Percentiles rank a stretch among this genome's conserved stretches.
These are phyloP conservation scores for Notoglanidium macrostoma DNA, from an alignment of 2,797 vertebrate species.

Conservation along the genomic window DNA sequence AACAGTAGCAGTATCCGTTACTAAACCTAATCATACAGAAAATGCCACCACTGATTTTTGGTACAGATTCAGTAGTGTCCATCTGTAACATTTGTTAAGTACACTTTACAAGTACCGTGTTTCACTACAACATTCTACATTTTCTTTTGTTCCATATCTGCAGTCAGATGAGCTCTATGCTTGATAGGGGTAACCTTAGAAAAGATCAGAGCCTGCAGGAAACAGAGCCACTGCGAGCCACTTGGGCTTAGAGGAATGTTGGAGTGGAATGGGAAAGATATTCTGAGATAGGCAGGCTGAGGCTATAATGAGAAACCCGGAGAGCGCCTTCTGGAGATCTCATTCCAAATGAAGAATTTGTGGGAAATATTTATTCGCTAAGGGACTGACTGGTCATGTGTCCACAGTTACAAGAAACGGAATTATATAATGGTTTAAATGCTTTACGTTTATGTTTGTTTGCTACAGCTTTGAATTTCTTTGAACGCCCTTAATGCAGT, in stretches of 20 bases:
- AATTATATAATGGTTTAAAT: slow-evolving; percentile 12
- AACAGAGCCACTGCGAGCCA: slow-evolving; percentile 21
- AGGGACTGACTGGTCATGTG: background rate
- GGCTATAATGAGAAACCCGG: slow-evolving; percentile 24
- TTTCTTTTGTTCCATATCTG: slow-evolving; percentile 18
- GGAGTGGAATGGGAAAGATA: slow-evolving; percentile 36
- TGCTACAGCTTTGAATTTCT: background rate
- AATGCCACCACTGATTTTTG: slow-evolving; percentile 1
- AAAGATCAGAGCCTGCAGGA: slow-evolving; percentile 5
- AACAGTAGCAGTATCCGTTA: background rate
- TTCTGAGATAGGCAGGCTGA: slow-evolving; percentile 25
- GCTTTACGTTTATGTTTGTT: slow-evolving; percentile 4
- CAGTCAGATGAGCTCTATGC: slow-evolving; percentile 7
- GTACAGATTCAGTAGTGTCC: background rate
- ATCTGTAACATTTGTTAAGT: background rate
- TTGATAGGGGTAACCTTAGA: slow-evolving; percentile 16
- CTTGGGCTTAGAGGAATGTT: slow-evolving; percentile 46
- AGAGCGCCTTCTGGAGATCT: slow-evolving; percentile 8
- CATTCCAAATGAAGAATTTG: slow-evolving; percentile 24
- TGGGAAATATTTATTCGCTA: slow-evolving; percentile 27
- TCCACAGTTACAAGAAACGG: slow-evolving; percentile 16
- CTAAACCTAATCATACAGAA: background rate
- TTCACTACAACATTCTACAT: slow-evolving; percentile 7
- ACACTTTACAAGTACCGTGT: background rate
- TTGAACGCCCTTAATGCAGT: background rate